Evolutionary conservation across 2,888 invertebrate species (phyloP), one percentile per base, ranked within the genome.

Genomic region (Gymnocheta viridis): DNA sequence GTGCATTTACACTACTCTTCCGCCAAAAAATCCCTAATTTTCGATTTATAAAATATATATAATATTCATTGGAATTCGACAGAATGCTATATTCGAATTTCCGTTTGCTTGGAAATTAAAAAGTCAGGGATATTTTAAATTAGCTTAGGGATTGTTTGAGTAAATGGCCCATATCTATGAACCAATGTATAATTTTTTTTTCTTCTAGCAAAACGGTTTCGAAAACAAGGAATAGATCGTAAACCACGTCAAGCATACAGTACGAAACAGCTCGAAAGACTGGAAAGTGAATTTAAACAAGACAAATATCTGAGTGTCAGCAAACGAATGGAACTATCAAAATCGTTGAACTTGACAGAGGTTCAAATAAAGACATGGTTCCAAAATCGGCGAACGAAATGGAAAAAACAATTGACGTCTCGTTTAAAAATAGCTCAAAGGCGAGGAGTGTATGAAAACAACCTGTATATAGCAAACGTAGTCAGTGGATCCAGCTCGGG

Each of bases 221-320:
- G 98, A 32, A 96, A 98, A 90, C 96, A 97, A 0, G 97, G 97
- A 0, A 94, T 97, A 14, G 98, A 99, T 90, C 88, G 92, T 10
- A 88, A 92, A 73, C 99, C 99, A 0, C 93, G 99, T 82, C 99
- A 99, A 0, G 99, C 99, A 0, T 99, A 99, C 92, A 99, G 99
- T 0, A 99, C 99, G 92, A 99, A 99, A 90, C 99, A 97, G 91
- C 93, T 99, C 86, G 98, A 99, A 10, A 97, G 98, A 0, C 93
- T 99, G 90, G 99, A 99, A 93, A 99, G 98, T 93, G 99, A 99
- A 92, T 99, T 99, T 93, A 99, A 99, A 93, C 98, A 98, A 1
- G 98, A 98, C 38, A 94, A 99, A 87, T 99, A 99, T 92, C 93
- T 99, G 82, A 99, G 98, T 24, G 99, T 99, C 4, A 99, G 99